Conservation (phyloP, 2,113 vertebrate species). For the Aspiorhynchus laticeps region DNA sequence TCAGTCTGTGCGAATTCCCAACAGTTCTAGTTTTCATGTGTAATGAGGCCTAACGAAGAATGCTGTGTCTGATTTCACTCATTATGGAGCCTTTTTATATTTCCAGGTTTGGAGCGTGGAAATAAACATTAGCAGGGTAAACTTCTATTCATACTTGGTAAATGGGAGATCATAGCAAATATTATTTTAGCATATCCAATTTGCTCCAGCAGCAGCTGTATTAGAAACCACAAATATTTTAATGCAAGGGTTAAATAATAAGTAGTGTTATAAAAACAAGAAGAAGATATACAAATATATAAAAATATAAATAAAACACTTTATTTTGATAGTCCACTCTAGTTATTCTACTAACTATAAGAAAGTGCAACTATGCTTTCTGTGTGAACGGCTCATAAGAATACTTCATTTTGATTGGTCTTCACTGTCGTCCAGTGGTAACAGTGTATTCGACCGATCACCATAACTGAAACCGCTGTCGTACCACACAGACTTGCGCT, state of each 20-base stretch:
- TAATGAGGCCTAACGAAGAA: conserved; percentile 8
- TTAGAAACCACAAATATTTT: neutral
- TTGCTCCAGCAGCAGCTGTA: neutral
- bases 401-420: neutral
- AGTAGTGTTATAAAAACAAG: neutral
- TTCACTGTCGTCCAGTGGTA: neutral
- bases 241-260: neutral
- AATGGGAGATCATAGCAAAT: neutral
- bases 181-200: neutral
- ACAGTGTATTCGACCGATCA: no score
- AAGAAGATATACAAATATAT: no score
- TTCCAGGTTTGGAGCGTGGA: neutral
- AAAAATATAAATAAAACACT: no score
- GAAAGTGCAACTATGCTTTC: no score
- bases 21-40: conserved; percentile 23
- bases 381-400: neutral
- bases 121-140: neutral
- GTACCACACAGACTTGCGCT: neutral
- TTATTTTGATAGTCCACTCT: no score
- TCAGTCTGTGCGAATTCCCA: conserved; percentile 20
- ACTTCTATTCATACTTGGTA: neutral
- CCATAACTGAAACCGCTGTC: neutral
- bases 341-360: no score
- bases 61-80: neutral
- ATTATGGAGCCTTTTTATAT: neutral